Base-by-base conservation (phyloP, 2,113 vertebrate species). In the Lipophrys pholis region DNA sequence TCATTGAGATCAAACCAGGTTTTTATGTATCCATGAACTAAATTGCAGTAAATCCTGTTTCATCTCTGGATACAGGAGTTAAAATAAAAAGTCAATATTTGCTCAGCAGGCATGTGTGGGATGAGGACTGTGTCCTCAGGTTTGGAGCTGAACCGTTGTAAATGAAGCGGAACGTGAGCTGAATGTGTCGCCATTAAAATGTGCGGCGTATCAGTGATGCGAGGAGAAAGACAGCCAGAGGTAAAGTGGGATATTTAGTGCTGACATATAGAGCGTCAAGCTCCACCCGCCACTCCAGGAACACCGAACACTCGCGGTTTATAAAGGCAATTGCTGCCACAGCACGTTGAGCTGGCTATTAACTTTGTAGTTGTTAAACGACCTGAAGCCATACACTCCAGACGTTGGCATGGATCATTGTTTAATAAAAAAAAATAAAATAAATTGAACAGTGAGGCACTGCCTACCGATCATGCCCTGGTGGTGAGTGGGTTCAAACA, bases 241-340 rank as follows among this genome's bases (percentile, higher is more conserved):
- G 40, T 41, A 15, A 4, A n/a, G 12, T 30, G 16, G 14, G 41
- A 71, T 41, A 38, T 53, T 17, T 60, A 57, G 36, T 53, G 49
- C 8, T 2, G 5, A 7, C 43, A 50, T 11, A 51, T 6, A 58
- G 38, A 35, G 65, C 40, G 59, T 21, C 16, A 48, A 21, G 35
- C 30, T 65, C 14, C 8, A 4, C 2, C 0, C 30, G 12, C 49
- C n/a, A 2, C 14, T 65, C 42, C 52, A 46, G 7, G 21, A 54
- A 21, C 15, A 39, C 54, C 65, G 16, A 69, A 14, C 38, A 51
- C 55, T 55, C 1, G 8, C 55, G 49, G 54, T 77, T 80, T 68
- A 60, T 73, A 45, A 73, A 51, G 21, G 17, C 52, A 70, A 60
- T 84, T 71, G 57, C 15, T 64, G 53, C 48, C 61, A 70, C 16